Percentiles rank a stretch among this genome's conserved stretches.
phyloP scores from a whole-genome alignment of 2,888 invertebrate genomes.

The Leucania comma region DNA sequence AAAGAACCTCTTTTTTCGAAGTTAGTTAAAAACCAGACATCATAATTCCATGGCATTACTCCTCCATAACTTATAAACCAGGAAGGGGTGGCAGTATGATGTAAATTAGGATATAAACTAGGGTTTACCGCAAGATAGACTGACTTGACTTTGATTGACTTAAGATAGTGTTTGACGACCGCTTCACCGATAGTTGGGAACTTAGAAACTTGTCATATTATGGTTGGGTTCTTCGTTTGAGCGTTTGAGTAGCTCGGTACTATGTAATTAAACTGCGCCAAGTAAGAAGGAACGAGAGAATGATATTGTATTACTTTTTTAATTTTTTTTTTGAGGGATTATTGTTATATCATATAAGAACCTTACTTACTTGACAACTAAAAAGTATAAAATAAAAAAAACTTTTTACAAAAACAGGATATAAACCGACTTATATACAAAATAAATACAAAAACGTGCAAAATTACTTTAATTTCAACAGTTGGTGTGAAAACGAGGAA shows the following conservation, averaged over 20 bases:
- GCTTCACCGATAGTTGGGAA: conserved; percentile 36
- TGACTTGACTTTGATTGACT: conserved; percentile 52
- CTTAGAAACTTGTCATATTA: conserved; percentile 28
- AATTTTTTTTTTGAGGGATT: too few relatives aligned
- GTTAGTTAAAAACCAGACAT: not conserved
- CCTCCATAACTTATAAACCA: not conserved
- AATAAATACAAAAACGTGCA: too few relatives aligned
- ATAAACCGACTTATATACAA: too few relatives aligned
- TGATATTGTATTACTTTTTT: not conserved
- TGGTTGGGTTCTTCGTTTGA: conserved; percentile 1
- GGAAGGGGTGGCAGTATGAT: conserved; percentile 3
- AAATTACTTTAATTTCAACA: too few relatives aligned
- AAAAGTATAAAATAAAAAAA: too few relatives aligned
- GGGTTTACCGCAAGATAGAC: conserved; percentile 43
- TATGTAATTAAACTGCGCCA: not conserved
- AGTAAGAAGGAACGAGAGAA: not conserved
- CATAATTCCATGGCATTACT: not conserved
- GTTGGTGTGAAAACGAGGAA: too few relatives aligned
- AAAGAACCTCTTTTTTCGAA: too few relatives aligned
- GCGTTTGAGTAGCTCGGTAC: not conserved
- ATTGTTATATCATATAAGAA: too few relatives aligned
- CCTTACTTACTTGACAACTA: too few relatives aligned
- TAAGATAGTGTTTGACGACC: conserved; percentile 49
- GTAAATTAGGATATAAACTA: conserved; percentile 44
- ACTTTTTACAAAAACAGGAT: too few relatives aligned